Conservation (phyloP, 2,797 vertebrate species). For the Cirrhinus molitorella region DNA sequence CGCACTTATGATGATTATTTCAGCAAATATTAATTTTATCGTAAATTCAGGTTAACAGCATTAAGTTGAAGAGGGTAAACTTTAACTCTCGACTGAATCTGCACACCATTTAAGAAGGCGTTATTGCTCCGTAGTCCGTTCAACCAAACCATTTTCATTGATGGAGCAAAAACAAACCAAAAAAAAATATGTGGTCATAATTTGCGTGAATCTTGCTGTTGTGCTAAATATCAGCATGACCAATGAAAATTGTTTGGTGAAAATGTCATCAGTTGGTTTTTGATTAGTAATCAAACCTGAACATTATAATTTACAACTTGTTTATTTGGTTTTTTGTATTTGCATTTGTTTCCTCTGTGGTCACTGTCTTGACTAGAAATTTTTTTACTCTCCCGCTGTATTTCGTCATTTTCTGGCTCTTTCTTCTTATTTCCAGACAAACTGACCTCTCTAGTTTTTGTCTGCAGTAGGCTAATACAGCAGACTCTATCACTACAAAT, state of each 20-base stretch:
- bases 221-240: background rate
- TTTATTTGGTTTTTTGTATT: background rate
- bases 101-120: too few relatives aligned
- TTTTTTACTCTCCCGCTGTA: too few relatives aligned
- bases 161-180: background rate
- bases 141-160: background rate
- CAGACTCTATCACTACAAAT: background rate
- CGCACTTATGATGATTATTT: too few relatives aligned
- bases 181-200: background rate
- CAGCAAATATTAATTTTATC: too few relatives aligned
- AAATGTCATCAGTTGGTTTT: background rate
- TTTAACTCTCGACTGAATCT: too few relatives aligned
- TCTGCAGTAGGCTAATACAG: constrained; percentile 10
- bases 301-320: background rate
- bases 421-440: constrained; percentile 24
- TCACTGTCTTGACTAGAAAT: background rate
- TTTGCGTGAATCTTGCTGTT: background rate
- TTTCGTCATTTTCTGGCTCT: constrained; percentile 4
- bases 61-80: too few relatives aligned
- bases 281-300: constrained; percentile 1
- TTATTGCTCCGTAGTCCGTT: too few relatives aligned
- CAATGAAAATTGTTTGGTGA: constrained; percentile 6
- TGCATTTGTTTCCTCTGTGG: constrained; percentile 3
- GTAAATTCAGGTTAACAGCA: too few relatives aligned
- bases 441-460: constrained; percentile 35